Evolutionary conservation across 1,140 invertebrate species (phyloP), one percentile per base, ranked within the genome.

Genomic region (Drosophila tristis): DNA sequence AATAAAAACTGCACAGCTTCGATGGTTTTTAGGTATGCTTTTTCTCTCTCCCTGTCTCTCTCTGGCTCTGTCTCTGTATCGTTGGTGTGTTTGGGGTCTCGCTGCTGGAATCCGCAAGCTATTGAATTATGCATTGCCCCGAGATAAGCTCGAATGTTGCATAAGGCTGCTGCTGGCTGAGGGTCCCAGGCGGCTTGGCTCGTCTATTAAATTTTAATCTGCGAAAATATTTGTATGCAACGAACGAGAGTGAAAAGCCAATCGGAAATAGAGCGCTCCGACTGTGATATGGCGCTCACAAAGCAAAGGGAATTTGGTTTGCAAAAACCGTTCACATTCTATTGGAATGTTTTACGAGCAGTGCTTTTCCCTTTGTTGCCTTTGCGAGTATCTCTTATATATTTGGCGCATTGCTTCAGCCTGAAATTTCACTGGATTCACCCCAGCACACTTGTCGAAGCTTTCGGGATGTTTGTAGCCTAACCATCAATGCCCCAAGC

Each of bases 61-160:
- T 51, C n/a, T n/a, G n/a, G 53, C 23, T 2, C 26, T 55, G 42
- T 64, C 29, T 53, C 11, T 11, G 13, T 47, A 47, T 68, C 23
- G 26, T n/a, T 64, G 4, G 16, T 57, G 47, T 71, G 29, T 42
- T 57, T 64, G 49, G 65, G 49, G 51, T 81, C 77, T 53, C 78
- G 45, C 55, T 59, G 50, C 50, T 60, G 51, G 74, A 35, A 48
- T 55, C 61, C 70, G 47, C 70, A 74, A 82, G 66, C 79, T 82
- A 79, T 78, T 82, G 79, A 82, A 82, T 82, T 82, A 82, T 82
- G 74, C 79, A 82, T 82, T 50, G 57, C 44, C 57, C 58, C 31
- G 44, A 67, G 79, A 82, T 81, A 81, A 81, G 78, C 78, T 60
- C 53, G 42, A 76, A 81, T 80, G 65, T 66, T 76, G 72, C 72